A percentile compares a stretch with the other conserved stretches of the same genome.
Conservation (phyloP, 2,888 invertebrate genomes). For the Apamea crenata region DNA sequence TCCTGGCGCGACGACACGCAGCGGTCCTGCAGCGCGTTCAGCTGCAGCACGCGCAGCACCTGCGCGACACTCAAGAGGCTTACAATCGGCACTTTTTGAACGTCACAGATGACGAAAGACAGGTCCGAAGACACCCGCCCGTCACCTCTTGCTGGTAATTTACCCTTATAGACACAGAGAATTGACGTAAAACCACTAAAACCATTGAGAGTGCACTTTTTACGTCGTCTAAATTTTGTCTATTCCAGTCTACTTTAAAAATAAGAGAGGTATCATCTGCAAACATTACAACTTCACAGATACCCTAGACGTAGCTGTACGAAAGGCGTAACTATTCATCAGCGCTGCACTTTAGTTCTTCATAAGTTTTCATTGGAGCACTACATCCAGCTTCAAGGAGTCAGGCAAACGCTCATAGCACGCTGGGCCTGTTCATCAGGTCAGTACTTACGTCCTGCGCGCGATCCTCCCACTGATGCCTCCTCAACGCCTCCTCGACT, state of each 20-base stretch:
- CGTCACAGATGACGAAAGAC: not conserved
- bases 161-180: not conserved
- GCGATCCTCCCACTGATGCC: slow-evolving; percentile 98
- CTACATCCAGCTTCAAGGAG: not conserved
- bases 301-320: not conserved
- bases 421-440: not conserved
- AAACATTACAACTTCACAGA: too few relatives aligned
- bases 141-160: not conserved
- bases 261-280: too few relatives aligned
- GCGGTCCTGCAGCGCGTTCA: slow-evolving; percentile 96
- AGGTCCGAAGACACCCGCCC: not conserved
- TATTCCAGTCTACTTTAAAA: too few relatives aligned
- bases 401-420: not conserved
- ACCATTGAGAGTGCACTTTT: too few relatives aligned
- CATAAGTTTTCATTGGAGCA: not conserved
- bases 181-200: not conserved
- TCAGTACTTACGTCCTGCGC: slow-evolving; percentile 88
- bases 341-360: not conserved
- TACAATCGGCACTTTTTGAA: not conserved
- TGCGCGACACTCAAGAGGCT: slow-evolving; percentile 75
- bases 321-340: not conserved
- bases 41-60: slow-evolving; percentile 97
- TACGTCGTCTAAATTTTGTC: too few relatives aligned
- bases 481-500: slow-evolving; percentile 95
- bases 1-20: slow-evolving; percentile 82